A percentile compares a stretch with the other conserved stretches of the same genome.
Conservation (phyloP, 1,140 invertebrate species). For the Habropoda laboriosa region DNA sequence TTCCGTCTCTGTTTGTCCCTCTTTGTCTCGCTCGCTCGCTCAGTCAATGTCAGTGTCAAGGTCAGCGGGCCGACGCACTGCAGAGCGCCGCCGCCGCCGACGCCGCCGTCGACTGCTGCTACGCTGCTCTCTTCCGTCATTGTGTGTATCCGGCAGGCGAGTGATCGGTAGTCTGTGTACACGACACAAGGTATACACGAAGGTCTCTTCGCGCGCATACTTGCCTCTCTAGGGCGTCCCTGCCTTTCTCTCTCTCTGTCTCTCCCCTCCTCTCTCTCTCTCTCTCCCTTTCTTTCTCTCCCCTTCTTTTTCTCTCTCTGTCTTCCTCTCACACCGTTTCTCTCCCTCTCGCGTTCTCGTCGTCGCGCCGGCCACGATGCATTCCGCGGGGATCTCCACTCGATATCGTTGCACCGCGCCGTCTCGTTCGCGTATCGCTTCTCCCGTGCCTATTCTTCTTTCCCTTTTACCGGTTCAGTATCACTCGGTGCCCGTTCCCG, state of each 20-base stretch:
- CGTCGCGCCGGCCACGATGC: constrained; percentile 37
- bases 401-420: constrained; percentile 48
- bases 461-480: constrained; percentile 22
- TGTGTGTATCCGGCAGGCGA: constrained; percentile 52
- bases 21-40: constrained; percentile 51
- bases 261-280: constrained; percentile 19
- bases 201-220: constrained; percentile 45
- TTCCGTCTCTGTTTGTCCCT: constrained; percentile 36
- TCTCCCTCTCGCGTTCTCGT: constrained; percentile 4
- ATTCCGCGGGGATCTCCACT: constrained; percentile 47
- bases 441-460: constrained; percentile 27
- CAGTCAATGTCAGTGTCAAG: constrained; percentile 81
- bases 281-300: not conserved
- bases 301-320: not conserved
- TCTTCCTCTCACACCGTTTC: not conserved
- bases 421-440: constrained; percentile 46
- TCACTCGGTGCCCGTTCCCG: constrained; percentile 12
- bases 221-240: constrained; percentile 40
- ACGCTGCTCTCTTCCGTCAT: constrained; percentile 47
- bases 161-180: constrained; percentile 47
- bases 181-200: constrained; percentile 44
- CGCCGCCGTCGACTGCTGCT: constrained; percentile 25
- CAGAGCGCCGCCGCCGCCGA: constrained; percentile 54
- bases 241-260: not conserved
- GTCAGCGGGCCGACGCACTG: constrained; percentile 78